Base-by-base conservation (phyloP, 92 coral and sea anemone genomes). In the Umimayanthus chanpuru region DNA sequence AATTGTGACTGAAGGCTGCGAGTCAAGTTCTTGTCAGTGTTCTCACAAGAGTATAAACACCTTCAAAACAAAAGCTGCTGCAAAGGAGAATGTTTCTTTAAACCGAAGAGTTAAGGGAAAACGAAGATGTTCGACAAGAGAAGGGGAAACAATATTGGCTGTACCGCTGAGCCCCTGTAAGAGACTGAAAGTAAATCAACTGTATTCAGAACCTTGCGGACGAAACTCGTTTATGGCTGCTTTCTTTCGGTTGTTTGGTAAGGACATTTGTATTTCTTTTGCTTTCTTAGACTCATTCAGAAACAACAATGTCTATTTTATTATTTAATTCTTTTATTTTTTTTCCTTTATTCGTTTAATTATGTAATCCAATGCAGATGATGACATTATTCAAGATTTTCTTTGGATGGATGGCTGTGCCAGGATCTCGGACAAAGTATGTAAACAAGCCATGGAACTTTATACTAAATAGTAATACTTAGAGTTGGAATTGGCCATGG, bases 351-450 rank as follows among this genome's bases (percentile, higher is more conserved):
- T 86, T 21, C 28, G 56, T 70, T 38, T 15, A 18, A 36, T 43
- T 64, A 23, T 61, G 43, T 86, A 3, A 20, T 44, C 85, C 86
- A 15, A 2, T 14, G 47, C 85, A 97, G 99, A 97, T 88, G 99
- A 97, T 89, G 98, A 97, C 89, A 79, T 93, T 82, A 95, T 97
- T 89, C 98, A 94, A 90, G 99, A 97, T 86, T 97, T 97, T 47
- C 93, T 97, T 44, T 97, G 99, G 99, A 94, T 97, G 99, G 99
- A 97, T 90, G 92, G 94, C n/a, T 97, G 99, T 81, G 96, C 94
- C 58, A 94, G 92, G 77, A 95, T 97, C 41, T 97, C 99, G 64
- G 99, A 97, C 92, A 97, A 97, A 86, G 99, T 97, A 88, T 53
- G 89, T 41, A 73, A 67, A 49, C 32, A 47, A 40, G 28, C 40